Percentiles rank a stretch among this genome's conserved stretches.
Evolutionary conservation across 2,113 vertebrate species (phyloP).

Genomic region (Hepsetus odoe): DNA sequence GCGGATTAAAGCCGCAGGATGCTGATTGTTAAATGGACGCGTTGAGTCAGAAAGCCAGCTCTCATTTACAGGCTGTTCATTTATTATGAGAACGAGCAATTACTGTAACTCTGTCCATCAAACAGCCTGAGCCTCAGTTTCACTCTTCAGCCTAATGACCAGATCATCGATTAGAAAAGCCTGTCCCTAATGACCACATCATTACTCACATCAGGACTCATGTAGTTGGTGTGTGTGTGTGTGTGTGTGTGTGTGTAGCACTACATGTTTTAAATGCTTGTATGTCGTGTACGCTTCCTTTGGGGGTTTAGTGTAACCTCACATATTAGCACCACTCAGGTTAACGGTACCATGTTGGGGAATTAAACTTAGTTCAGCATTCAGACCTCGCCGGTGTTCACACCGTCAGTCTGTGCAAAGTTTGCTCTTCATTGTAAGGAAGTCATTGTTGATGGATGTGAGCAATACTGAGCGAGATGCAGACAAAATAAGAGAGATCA

Average conservation of each 20-base stretch:
- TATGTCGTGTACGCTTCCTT: too few species aligned
- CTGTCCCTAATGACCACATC: constrained; percentile 54
- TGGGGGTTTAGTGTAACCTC: too few species aligned
- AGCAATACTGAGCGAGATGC: too few species aligned
- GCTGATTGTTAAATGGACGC: neutral
- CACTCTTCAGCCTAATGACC: constrained; percentile 46
- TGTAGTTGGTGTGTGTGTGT: neutral
- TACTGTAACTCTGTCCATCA: constrained; percentile 59
- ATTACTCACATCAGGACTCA: constrained; percentile 65
- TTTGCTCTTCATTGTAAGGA: too few species aligned
- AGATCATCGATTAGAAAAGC: constrained; percentile 62
- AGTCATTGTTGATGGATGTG: too few species aligned
- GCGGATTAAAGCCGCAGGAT: neutral
- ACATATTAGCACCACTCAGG: too few species aligned
- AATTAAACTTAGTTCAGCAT: too few species aligned
- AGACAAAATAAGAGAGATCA: too few species aligned
- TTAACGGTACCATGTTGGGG: too few species aligned
- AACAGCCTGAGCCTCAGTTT: constrained; percentile 24
- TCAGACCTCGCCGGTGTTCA: too few species aligned
- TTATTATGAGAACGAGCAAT: constrained; percentile 60
- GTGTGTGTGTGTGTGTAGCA: neutral
- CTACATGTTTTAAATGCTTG: neutral
- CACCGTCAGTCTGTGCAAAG: too few species aligned
- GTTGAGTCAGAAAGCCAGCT: constrained; percentile 47
- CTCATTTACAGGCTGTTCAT: constrained; percentile 59